Conservation (phyloP, 2,888 invertebrate species). For the Machimus rusticus region DNA sequence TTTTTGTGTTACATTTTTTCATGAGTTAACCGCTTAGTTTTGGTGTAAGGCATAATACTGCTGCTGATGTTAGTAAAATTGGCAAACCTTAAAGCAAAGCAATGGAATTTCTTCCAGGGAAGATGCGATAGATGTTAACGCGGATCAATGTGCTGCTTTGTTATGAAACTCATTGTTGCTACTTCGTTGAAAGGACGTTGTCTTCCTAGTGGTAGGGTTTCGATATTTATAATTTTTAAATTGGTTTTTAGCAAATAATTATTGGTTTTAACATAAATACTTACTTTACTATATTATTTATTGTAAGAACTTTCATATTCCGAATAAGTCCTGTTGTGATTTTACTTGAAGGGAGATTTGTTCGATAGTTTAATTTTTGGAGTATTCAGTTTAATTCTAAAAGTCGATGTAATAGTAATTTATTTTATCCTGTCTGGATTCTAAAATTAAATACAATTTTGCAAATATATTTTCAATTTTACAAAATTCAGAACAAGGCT, state of each 20-base stretch:
- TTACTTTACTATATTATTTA: not conserved
- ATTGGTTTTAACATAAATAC: no score
- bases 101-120: not conserved
- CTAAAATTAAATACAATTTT: no score
- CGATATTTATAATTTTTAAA: not conserved
- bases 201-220: not conserved
- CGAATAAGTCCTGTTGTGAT: no score
- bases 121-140: not conserved
- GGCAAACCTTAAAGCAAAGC: conserved; percentile 34
- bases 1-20: conserved; percentile 29
- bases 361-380: no score
- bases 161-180: not conserved
- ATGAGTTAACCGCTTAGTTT: not conserved
- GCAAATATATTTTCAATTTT: not conserved
- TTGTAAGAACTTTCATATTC: not conserved
- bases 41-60: conserved; percentile 1
- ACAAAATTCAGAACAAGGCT: not conserved
- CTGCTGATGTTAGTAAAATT: conserved; percentile 8
- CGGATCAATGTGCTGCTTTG: not conserved
- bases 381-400: no score
- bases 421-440: no score
- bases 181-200: not conserved
- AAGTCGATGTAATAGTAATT: no score
- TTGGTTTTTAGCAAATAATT: not conserved
- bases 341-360: not conserved